phyloP scores from a whole-genome alignment of 2,888 invertebrate genomes.

The Blastobasis adustella region DNA sequence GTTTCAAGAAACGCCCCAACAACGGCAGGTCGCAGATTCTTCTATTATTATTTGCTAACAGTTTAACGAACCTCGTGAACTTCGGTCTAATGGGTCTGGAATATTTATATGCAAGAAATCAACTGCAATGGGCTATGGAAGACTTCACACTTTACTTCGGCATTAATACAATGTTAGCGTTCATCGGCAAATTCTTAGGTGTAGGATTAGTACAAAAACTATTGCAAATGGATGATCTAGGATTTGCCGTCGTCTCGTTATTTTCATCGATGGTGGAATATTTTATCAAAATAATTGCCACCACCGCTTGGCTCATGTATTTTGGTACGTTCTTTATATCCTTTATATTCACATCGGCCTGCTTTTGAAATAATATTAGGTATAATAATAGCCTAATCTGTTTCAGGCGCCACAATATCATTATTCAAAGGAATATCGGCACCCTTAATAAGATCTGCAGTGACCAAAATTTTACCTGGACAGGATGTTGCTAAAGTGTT shows the following conservation, averaged over 20 bases:
- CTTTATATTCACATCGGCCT: background rate
- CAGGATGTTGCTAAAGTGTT: slow-evolving; percentile 78
- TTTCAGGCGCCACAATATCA: too few relatives aligned
- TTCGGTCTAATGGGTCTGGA: slow-evolving; percentile 41
- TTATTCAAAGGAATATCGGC: slow-evolving; percentile 54
- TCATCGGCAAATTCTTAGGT: slow-evolving; percentile 62
- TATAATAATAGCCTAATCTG: background rate
- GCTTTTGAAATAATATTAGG: too few relatives aligned
- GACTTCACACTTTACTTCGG: slow-evolving; percentile 68
- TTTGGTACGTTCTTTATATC: background rate
- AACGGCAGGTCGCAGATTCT: slow-evolving; percentile 33
- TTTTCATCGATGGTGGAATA: slow-evolving; percentile 27
- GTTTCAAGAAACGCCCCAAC: slow-evolving; percentile 48
- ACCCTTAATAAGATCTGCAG: slow-evolving; percentile 66
- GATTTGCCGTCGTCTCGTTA: too few relatives aligned
- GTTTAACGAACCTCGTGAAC: slow-evolving; percentile 35
- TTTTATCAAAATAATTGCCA: slow-evolving; percentile 29
- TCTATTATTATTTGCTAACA: slow-evolving; percentile 11
- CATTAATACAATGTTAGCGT: slow-evolving; percentile 45
- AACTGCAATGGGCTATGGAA: slow-evolving; percentile 73
- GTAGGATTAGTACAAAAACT: slow-evolving; percentile 40
- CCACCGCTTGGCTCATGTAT: slow-evolving; percentile 37
- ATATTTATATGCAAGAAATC: slow-evolving; percentile 42
- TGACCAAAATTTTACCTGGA: slow-evolving; percentile 67
- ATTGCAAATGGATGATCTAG: too few relatives aligned